phyloP scores from a whole-genome alignment of 2,113 vertebrate genomes.

The Chamaea fasciata region DNA sequence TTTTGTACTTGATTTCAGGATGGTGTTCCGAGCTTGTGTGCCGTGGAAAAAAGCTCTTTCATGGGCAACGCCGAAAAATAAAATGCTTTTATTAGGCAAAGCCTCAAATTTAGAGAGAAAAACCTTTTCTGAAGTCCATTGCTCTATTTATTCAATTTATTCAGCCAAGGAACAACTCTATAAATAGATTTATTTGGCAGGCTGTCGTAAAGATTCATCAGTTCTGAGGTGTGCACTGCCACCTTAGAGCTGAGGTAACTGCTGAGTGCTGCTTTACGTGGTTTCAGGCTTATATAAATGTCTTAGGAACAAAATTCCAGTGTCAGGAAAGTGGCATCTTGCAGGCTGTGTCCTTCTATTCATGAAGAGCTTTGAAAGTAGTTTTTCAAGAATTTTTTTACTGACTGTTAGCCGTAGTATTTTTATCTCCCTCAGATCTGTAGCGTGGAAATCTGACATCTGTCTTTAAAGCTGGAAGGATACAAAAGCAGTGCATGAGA shows the following conservation, averaged over 20 bases:
- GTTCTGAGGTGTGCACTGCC: neutral
- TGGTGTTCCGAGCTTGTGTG: neutral
- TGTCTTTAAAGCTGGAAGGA: neutral
- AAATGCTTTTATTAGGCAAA: neutral
- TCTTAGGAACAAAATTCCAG: neutral
- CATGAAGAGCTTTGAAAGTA: neutral
- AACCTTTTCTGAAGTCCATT: neutral
- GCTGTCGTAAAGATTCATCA: neutral
- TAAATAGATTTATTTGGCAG: neutral
- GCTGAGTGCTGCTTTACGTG: neutral
- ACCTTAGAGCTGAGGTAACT: neutral
- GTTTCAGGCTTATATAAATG: neutral
- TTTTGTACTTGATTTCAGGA: neutral
- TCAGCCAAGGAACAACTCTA: neutral
- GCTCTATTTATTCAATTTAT: neutral
- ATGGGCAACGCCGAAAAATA: neutral
- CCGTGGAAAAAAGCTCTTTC: neutral
- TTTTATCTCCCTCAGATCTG: neutral
- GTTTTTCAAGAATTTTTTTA: neutral
- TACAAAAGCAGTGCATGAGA: neutral
- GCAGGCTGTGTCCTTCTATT: neutral
- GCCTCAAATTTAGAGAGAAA: neutral
- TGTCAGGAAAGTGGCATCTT: neutral
- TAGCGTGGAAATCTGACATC: neutral
- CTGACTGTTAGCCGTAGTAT: neutral